These are phyloP conservation scores for Abramis brama DNA, from an alignment of 2,113 vertebrate genomes.

Conservation along the genomic window DNA sequence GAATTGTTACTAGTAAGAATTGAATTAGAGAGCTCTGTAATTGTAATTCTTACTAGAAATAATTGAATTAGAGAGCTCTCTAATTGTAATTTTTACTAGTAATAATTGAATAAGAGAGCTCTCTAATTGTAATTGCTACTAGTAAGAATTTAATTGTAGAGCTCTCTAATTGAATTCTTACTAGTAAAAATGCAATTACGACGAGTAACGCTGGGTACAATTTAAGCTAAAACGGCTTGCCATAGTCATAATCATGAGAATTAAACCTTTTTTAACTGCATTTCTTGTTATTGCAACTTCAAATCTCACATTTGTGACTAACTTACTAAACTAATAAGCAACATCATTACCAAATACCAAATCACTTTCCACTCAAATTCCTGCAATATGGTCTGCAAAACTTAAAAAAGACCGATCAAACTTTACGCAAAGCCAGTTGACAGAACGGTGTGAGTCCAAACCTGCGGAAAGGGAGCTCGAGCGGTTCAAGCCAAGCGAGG, in stretches of 20 bases:
- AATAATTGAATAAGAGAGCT: too few relatives aligned
- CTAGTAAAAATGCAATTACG: too few relatives aligned
- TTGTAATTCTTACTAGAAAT: too few relatives aligned
- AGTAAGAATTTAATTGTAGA: too few relatives aligned
- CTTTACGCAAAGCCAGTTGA: neutral
- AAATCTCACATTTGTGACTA: neutral
- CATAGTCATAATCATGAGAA: neutral
- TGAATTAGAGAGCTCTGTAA: too few relatives aligned
- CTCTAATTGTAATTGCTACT: too few relatives aligned
- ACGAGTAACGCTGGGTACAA: too few relatives aligned
- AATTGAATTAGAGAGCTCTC: too few relatives aligned
- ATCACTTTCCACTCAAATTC: slow-evolving; percentile 6
- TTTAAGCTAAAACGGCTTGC: too few relatives aligned
- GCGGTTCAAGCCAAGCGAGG: slow-evolving; percentile 60
- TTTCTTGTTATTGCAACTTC: neutral
- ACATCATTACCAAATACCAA: neutral
- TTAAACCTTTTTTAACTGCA: neutral
- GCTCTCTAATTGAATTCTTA: too few relatives aligned
- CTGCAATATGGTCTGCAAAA: neutral
- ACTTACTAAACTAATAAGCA: neutral
- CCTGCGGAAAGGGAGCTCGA: neutral
- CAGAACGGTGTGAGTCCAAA: neutral
- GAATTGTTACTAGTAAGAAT: too few relatives aligned
- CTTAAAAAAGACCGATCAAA: neutral
- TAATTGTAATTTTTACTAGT: too few relatives aligned